phyloP scores from a whole-genome alignment of 2,797 vertebrate genomes.

The Artibeus lituratus region DNA sequence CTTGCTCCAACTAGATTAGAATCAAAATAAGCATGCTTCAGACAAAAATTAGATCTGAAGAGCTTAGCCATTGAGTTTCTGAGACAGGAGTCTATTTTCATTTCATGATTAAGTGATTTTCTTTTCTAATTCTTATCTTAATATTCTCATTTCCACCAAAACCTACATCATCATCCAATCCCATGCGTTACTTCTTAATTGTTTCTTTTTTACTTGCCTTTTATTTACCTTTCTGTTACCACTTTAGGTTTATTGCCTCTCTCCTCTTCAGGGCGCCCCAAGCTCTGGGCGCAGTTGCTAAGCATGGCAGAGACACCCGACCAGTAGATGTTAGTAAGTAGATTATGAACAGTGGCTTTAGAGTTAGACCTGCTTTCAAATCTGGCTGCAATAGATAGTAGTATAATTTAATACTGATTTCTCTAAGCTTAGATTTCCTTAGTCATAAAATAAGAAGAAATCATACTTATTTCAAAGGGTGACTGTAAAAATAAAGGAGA shows the following conservation, averaged over 20 bases:
- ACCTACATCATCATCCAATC: neutral
- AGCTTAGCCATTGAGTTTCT: conserved; percentile 25
- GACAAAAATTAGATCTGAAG: conserved; percentile 54
- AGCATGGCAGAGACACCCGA: neutral
- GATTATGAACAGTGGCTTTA: neutral
- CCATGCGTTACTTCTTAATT: neutral
- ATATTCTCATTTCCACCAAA: conserved; percentile 9
- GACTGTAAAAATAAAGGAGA: neutral
- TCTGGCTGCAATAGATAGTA: neutral
- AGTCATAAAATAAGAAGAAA: neutral
- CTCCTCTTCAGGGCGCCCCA: neutral
- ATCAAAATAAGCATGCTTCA: conserved; percentile 61
- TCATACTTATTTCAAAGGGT: neutral
- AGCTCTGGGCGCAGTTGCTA: neutral
- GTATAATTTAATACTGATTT: neutral
- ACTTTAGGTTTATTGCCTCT: neutral
- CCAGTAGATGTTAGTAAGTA: neutral
- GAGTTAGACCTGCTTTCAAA: neutral
- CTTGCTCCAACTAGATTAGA: conserved; percentile 60
- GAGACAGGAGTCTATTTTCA: conserved; percentile 34
- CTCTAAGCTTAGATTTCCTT: neutral
- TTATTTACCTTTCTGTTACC: neutral
- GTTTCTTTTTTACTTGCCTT: neutral
- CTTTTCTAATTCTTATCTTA: conserved; percentile 54
- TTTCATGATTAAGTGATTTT: conserved; percentile 50